Base-by-base conservation (phyloP, 2,888 invertebrate genomes). In the Tetragnatha montana region DNA sequence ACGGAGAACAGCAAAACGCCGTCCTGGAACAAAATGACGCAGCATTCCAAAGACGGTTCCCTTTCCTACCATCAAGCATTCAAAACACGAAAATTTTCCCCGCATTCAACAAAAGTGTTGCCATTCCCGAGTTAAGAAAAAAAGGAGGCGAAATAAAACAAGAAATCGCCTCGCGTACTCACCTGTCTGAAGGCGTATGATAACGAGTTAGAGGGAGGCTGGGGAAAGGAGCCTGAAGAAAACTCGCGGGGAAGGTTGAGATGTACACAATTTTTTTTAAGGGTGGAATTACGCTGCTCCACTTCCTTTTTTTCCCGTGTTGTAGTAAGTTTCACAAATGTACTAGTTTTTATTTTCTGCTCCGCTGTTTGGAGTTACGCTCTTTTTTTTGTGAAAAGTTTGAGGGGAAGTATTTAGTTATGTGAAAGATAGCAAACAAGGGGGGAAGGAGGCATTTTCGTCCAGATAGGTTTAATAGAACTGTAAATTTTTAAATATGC, bases 101-200 rank as follows among this genome's bases (percentile, higher is more conserved):
- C 75, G 69, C 85, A 85, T 89, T 89, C 85, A 86, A 81, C 75
- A 89, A 81, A 89, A 89, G 87, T 85, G 85, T 79, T 85, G 87
- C 81, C 87, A 87, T 87, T 85, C 80, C 78, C 21, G 75, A 10
- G 7, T 60, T 8, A 60, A 60, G 22, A 80, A 89, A 47, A 76
- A 80, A 78, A 47, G 74, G 49, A 73, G 49, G 35, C 14, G 21
- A 80, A 81, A 81, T 50, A 78, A 51, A 82, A 76, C 73, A 81
- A 89, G 81, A 74, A 89, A 60, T n/a, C 35, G 47, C 73, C 80
- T 80, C n/a, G n/a, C n/a, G 19, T 69, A 80, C 84, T 84, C 89
- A 89, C 89, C 85, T 85, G 85, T 89, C 89, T 89, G 85, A 85
- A 89, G 85, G 85, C 80, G 89, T 81, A 85, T 85, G 89, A 89